These are phyloP conservation scores for Neelides sp. DNA, from an alignment of 1,140 invertebrate genomes.

Conservation along the genomic window DNA sequence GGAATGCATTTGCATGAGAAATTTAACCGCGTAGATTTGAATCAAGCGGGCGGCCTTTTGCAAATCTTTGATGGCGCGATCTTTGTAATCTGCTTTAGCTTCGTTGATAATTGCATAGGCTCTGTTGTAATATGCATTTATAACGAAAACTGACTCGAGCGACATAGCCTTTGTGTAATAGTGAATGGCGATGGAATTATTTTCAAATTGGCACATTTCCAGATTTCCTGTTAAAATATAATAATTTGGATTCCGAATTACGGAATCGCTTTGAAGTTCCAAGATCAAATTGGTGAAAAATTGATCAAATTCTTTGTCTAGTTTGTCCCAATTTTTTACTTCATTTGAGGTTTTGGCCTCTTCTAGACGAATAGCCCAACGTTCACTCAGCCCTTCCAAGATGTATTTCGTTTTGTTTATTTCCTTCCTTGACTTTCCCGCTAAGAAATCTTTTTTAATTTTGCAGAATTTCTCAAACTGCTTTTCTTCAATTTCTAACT, in stretches of 20 bases:
- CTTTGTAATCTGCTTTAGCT: not conserved
- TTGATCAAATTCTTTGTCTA: not conserved
- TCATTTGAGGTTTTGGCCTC: not conserved
- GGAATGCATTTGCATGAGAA: not conserved
- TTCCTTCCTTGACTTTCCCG: not conserved
- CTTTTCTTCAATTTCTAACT: not conserved
- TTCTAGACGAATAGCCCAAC: not conserved
- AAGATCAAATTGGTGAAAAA: not conserved
- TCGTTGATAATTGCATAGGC: not conserved
- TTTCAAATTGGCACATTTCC: not conserved
- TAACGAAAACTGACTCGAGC: not conserved
- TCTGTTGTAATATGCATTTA: not conserved
- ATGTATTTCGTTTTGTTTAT: not conserved
- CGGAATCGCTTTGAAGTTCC: not conserved
- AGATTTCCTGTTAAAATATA: not conserved
- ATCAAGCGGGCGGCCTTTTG: not conserved
- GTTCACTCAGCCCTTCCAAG: not conserved
- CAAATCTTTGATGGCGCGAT: not conserved
- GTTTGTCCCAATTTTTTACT: not conserved
- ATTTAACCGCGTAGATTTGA: not conserved
- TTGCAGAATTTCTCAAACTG: conserved; percentile 1
- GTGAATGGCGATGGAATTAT: not conserved
- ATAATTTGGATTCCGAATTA: not conserved
- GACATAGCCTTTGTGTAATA: not conserved
- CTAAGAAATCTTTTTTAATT: not conserved